Evolutionary conservation across 2,888 invertebrate genomes (phyloP), one percentile per base, ranked within the genome.

Genomic region (Drosophila lutescens): DNA sequence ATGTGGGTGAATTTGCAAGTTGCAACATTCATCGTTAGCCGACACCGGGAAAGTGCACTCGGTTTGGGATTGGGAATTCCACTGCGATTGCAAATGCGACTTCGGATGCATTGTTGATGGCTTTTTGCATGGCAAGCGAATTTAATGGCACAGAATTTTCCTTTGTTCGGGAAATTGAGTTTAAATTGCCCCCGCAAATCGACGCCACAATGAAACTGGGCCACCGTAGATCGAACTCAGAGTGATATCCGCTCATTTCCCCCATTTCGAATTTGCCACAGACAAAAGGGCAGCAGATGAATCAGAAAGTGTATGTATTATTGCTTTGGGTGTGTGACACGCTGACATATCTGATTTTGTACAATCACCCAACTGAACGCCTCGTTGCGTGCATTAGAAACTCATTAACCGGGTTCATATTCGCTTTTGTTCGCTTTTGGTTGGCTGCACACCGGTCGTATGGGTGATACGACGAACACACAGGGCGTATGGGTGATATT

Each of bases 121-220:
- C 47, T 57, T 71, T 70, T 15, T 53, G 46, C 63, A 54, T 71
- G 56, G 53, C 63, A 71, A 63, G 71, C 76, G 60, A 74, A 59
- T 77, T 80, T 67, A 80, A 82, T 85, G 82, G 86, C 67, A 34
- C 63, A 66, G 59, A 54, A 71, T 54, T 76, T 63, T 63, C 74
- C 13, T 69, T 82, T 82, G 82, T 78, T 69, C 72, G 68, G 78
- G 66, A 83, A 85, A 80, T 85, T 75, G 83, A 56, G 67, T 71
- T 82, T 69, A 72, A 82, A 82, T 85, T 81, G 82, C 67, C 40
- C 13, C 34, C 26, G 58, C 58, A 38, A 41, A 49, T 56, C 56
- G 53, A 23, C 41, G 43, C 30, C 41, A 17, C 36, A 40, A 34
- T 43, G 26, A 36, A 23, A 44, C 12, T 30, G 44, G 36, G 13